These are phyloP conservation scores for Polyodon spathula DNA, from an alignment of 2,113 vertebrate genomes.

Conservation along the genomic window DNA sequence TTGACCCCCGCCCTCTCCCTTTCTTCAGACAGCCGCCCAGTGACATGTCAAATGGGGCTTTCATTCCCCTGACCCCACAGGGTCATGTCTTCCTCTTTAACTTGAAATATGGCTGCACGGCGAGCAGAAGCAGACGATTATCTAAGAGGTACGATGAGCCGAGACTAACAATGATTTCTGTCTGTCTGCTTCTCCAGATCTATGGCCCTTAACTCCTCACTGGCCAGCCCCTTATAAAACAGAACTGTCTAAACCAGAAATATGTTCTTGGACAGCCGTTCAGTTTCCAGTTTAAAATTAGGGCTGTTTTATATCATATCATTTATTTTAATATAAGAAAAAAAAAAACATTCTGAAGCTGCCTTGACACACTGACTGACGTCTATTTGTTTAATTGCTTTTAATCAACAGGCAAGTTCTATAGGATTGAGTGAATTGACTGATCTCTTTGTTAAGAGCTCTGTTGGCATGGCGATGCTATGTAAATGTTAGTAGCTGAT, in stretches of 20 bases:
- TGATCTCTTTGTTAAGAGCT: too few species aligned
- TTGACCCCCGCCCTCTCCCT: slow-evolving; percentile 59
- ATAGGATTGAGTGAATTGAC: too few species aligned
- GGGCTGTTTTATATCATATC: too few species aligned
- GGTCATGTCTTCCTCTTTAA: slow-evolving; percentile 68
- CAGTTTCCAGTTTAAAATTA: too few species aligned
- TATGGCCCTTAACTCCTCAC: slow-evolving; percentile 38
- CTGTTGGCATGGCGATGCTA: too few species aligned
- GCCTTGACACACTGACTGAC: too few species aligned
- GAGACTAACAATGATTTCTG: slow-evolving; percentile 76
- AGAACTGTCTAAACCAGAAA: background rate
- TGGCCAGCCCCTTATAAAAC: background rate
- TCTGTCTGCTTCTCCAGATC: slow-evolving; percentile 56
- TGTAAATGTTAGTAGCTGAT: too few species aligned
- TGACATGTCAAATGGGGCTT: slow-evolving; percentile 76
- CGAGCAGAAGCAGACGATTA: slow-evolving; percentile 70
- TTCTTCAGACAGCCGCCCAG: slow-evolving; percentile 40
- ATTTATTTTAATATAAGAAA: too few species aligned
- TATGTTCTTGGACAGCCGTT: too few species aligned
- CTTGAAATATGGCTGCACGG: slow-evolving; percentile 73
- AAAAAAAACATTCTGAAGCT: too few species aligned
- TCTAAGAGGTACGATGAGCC: slow-evolving; percentile 65
- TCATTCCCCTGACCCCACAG: slow-evolving; percentile 70
- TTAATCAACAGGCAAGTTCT: too few species aligned
- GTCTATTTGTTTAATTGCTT: too few species aligned